Evolutionary conservation across 1,140 invertebrate species (phyloP).

Genomic region (Drosophila littoralis): DNA sequence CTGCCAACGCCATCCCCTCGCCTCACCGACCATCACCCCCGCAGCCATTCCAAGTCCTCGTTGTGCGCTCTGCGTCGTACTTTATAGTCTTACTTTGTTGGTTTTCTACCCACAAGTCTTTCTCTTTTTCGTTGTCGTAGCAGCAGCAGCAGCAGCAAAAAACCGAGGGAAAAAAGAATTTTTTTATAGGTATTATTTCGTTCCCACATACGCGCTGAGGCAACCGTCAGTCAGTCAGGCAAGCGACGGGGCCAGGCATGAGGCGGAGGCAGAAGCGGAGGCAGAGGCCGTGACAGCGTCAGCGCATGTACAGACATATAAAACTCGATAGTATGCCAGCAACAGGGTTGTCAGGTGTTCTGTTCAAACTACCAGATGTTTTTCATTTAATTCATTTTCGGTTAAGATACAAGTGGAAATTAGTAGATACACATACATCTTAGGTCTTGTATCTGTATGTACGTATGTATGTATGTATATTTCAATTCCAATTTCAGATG

Average conservation of each 20-base stretch:
- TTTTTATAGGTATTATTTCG: conserved; percentile 80
- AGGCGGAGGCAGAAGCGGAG: conserved; percentile 48
- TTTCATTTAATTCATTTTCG: neutral
- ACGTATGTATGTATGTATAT: no score
- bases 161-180: conserved; percentile 64
- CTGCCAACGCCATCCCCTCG: conserved; percentile 12
- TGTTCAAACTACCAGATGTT: neutral
- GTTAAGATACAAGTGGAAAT: neutral
- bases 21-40: conserved; percentile 20
- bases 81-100: conserved; percentile 83
- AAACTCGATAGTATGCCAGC: conserved; percentile 75
- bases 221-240: conserved; percentile 62
- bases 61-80: conserved; percentile 51
- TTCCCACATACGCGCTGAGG: conserved; percentile 80
- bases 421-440: neutral
- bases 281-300: conserved; percentile 79
- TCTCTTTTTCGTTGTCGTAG: conserved; percentile 80
- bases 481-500: no score
- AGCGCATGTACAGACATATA: conserved; percentile 72
- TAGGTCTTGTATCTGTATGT: no score
- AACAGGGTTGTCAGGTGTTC: conserved; percentile 59
- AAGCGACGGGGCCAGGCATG: conserved; percentile 41
- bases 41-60: conserved; percentile 31
- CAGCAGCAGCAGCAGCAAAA: conserved; percentile 56
- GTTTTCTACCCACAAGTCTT: conserved; percentile 83